Evolutionary conservation across 2,797 vertebrate species (phyloP).

Genomic region (Carcharodon carcharias): DNA sequence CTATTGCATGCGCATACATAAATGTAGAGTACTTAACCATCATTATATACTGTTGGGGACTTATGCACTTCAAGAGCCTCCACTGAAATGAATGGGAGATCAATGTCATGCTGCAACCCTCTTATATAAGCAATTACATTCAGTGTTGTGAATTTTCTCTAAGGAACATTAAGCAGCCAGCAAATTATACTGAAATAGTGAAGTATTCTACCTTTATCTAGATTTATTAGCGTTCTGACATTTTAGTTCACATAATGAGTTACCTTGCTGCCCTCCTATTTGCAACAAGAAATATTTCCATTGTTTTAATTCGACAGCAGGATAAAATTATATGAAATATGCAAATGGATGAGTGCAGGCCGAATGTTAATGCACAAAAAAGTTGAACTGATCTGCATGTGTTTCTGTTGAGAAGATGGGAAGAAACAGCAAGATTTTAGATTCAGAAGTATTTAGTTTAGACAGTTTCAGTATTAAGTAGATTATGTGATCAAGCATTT

Average conservation of each 20-base stretch:
- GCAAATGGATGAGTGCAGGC: background rate
- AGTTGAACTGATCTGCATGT: background rate
- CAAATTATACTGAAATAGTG: background rate
- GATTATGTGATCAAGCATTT: background rate
- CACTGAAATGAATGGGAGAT: background rate
- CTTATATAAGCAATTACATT: background rate
- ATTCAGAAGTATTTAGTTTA: background rate
- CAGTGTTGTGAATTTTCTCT: background rate
- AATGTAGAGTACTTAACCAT: background rate
- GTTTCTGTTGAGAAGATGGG: background rate
- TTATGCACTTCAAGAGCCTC: background rate
- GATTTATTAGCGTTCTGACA: background rate
- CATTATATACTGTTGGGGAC: background rate
- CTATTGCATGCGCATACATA: background rate
- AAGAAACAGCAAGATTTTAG: background rate
- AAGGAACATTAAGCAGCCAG: background rate
- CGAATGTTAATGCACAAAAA: background rate
- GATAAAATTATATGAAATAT: background rate
- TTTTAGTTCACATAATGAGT: background rate
- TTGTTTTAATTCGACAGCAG: background rate
- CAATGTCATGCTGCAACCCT: background rate
- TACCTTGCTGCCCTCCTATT: background rate
- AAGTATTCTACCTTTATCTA: background rate
- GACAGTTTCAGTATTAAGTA: background rate
- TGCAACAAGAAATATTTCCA: background rate